phyloP scores from a whole-genome alignment of 2,888 invertebrate genomes.

The Eupsilia transversa region DNA sequence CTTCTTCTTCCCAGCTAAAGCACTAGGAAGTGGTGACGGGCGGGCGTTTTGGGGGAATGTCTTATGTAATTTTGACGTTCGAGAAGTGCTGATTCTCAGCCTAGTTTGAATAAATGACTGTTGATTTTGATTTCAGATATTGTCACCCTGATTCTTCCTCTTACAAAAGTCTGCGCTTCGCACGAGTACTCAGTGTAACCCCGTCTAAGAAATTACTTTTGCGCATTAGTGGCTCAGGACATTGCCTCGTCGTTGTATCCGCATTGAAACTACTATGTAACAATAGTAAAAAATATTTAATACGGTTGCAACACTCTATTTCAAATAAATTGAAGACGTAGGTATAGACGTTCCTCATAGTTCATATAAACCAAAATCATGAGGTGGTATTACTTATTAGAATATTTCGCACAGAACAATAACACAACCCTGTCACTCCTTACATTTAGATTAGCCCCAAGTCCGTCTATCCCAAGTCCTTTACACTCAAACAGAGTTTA shows the following conservation, averaged over 20 bases:
- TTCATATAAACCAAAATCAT: neutral
- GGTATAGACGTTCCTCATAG: neutral
- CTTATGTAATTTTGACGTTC: no score
- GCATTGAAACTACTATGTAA: neutral
- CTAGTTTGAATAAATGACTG: no score
- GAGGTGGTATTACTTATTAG: no score
- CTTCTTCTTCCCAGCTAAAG: no score
- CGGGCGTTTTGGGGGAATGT: no score
- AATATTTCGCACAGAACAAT: neutral
- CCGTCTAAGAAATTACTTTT: neutral
- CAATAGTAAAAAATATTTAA: neutral
- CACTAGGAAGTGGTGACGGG: no score
- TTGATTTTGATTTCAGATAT: no score
- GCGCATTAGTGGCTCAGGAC: neutral
- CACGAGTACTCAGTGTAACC: neutral
- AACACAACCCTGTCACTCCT: neutral
- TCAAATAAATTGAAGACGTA: neutral
- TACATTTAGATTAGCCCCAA: neutral
- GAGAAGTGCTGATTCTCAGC: no score
- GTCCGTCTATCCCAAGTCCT: neutral
- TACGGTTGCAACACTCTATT: neutral
- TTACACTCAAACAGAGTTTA: slow-evolving; percentile 21
- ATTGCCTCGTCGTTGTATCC: neutral
- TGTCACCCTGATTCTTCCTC: neutral
- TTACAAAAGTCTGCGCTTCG: neutral